phyloP scores from a whole-genome alignment of 2,888 invertebrate genomes.

The Rhagophthalmus giganteus region DNA sequence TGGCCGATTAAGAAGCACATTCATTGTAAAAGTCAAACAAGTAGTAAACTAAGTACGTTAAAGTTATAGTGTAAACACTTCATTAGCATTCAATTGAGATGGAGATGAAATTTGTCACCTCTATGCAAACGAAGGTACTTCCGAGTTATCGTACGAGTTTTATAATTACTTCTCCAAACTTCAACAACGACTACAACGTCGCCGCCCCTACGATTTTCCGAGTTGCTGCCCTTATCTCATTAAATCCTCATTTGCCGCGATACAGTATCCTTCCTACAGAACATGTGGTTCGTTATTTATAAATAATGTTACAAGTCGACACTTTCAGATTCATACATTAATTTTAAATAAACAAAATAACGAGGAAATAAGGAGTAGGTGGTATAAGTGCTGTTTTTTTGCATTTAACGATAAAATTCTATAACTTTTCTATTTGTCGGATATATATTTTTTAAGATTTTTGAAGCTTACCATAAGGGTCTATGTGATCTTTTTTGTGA shows the following conservation, averaged over 20 bases:
- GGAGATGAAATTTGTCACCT: constrained; percentile 20
- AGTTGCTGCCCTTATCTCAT: constrained; percentile 17
- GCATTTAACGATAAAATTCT: too few species aligned
- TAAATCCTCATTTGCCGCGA: constrained; percentile 16
- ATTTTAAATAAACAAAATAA: too few species aligned
- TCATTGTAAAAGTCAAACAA: constrained; percentile 13
- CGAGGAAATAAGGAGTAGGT: too few species aligned
- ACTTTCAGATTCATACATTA: too few species aligned
- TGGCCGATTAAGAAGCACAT: neutral
- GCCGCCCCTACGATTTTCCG: constrained; percentile 5
- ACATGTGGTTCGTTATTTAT: constrained; percentile 14
- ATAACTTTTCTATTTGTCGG: too few species aligned
- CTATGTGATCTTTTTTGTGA: too few species aligned
- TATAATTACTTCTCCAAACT: constrained; percentile 22
- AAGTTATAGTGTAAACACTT: constrained; percentile 14
- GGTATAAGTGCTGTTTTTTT: too few species aligned
- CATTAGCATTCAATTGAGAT: constrained; percentile 26
- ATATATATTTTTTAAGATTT: too few species aligned
- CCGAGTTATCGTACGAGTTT: constrained; percentile 16
- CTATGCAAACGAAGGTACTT: constrained; percentile 17
- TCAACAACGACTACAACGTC: constrained; percentile 12
- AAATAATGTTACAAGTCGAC: too few species aligned
- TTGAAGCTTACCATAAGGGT: too few species aligned
- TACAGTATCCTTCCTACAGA: constrained; percentile 4
- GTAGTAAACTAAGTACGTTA: constrained; percentile 13